Percentiles rank a stretch among this genome's conserved stretches.
Conservation (phyloP, 2,888 invertebrate genomes). For the Serrognathus titanus region DNA sequence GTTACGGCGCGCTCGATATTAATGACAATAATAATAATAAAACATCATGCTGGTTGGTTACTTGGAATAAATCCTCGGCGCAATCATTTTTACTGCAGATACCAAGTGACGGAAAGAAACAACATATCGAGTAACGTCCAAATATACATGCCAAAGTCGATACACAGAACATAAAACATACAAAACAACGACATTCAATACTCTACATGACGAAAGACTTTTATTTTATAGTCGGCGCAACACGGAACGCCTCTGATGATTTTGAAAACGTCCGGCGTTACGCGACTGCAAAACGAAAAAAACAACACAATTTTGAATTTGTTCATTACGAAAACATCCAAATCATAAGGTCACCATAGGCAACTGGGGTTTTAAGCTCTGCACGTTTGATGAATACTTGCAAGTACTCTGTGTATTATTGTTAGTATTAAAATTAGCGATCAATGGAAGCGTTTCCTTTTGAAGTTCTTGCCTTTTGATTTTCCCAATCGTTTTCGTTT, state of each 20-base stretch:
- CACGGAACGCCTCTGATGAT: no score
- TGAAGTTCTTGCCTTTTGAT: constrained; percentile 37
- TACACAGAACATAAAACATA: constrained; percentile 30
- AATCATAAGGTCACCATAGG: constrained; percentile 43
- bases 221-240: background rate
- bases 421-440: constrained; percentile 5
- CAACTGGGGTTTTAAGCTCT: constrained; percentile 47
- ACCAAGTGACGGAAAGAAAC: constrained; percentile 8
- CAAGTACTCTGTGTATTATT: background rate
- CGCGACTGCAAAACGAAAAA: no score
- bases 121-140: constrained; percentile 23
- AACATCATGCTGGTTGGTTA: no score
- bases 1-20: no score
- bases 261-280: no score
- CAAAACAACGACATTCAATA: constrained; percentile 23
- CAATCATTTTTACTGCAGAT: no score
- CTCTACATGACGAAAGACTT: constrained; percentile 15
- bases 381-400: constrained; percentile 14
- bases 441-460: constrained; percentile 43
- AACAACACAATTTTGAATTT: constrained; percentile 8
- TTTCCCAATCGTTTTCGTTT: constrained; percentile 44
- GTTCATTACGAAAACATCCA: constrained; percentile 4
- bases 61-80: no score
- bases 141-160: constrained; percentile 32
- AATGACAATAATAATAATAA: no score